Percentiles rank a stretch among this genome's conserved stretches.
Evolutionary conservation across 1,140 invertebrate species (phyloP).

Genomic region (Platorchestia sp.): DNA sequence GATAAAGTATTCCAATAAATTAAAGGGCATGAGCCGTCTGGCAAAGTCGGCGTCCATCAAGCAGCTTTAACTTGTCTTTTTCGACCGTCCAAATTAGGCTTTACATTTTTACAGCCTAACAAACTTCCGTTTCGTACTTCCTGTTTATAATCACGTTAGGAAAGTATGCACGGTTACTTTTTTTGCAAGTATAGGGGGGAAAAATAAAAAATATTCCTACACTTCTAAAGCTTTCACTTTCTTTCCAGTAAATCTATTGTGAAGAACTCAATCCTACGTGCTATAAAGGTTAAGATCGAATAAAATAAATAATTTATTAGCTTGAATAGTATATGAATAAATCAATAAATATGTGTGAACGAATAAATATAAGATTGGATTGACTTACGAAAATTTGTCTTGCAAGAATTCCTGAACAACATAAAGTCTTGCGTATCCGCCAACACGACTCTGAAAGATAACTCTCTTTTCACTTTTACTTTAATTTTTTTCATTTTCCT

Average conservation of each 20-base stretch:
- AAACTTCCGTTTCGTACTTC: neutral
- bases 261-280: neutral
- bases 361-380: neutral
- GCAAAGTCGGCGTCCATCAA: neutral
- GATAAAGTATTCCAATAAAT: conserved; percentile 3
- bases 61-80: conserved; percentile 48
- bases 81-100: conserved; percentile 48
- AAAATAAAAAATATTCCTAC: neutral
- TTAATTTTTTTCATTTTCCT: neutral
- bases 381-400: no score
- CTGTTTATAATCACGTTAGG: neutral
- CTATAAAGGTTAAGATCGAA: neutral
- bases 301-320: neutral
- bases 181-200: neutral
- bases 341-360: neutral
- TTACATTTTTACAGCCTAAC: neutral
- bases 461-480: no score
- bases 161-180: neutral
- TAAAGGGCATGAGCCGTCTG: neutral
- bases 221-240: neutral
- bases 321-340: no score
- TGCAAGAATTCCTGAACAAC: no score
- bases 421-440: no score
- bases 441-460: no score
- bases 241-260: neutral